These are phyloP conservation scores for Ericerus pela DNA, from an alignment of 1,140 invertebrate species.

Conservation along the genomic window DNA sequence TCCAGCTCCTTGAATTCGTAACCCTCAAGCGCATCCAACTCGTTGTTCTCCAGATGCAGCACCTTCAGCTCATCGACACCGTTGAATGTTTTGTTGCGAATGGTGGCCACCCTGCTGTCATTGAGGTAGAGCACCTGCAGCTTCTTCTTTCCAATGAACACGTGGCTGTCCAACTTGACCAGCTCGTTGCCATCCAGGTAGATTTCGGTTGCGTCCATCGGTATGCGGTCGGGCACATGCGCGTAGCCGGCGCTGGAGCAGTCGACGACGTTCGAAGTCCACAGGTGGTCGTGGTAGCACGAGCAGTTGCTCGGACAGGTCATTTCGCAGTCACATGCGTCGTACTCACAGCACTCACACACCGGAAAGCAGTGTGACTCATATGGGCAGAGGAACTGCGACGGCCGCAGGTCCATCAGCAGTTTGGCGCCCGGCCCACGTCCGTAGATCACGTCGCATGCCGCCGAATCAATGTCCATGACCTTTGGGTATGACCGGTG, in stretches of 20 bases:
- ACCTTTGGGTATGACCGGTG: constrained; percentile 70
- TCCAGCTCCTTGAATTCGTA: constrained; percentile 71
- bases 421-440: constrained; percentile 43
- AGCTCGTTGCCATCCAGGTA: constrained; percentile 85
- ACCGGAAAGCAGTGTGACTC: constrained; percentile 82
- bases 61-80: constrained; percentile 59
- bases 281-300: constrained; percentile 85
- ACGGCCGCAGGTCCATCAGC: constrained; percentile 49
- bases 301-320: constrained; percentile 85
- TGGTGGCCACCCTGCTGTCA: constrained; percentile 67
- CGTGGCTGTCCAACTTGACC: constrained; percentile 68
- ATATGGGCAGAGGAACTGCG: constrained; percentile 74
- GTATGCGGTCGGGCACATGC: constrained; percentile 67
- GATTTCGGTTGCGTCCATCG: constrained; percentile 87
- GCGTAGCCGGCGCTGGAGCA: constrained; percentile 66
- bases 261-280: constrained; percentile 88
- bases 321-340: constrained; percentile 91
- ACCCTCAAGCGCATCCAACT: constrained; percentile 58
- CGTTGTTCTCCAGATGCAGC: constrained; percentile 73
- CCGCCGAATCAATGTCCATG: constrained; percentile 80
- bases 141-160: constrained; percentile 79
- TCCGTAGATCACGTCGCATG: constrained; percentile 67
- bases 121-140: constrained; percentile 73
- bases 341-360: constrained; percentile 88
- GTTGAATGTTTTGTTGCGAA: constrained; percentile 81